A percentile compares a stretch with the other conserved stretches of the same genome.
Conservation (phyloP, 2,797 vertebrate species). For the Thripadectes ignobilis region DNA sequence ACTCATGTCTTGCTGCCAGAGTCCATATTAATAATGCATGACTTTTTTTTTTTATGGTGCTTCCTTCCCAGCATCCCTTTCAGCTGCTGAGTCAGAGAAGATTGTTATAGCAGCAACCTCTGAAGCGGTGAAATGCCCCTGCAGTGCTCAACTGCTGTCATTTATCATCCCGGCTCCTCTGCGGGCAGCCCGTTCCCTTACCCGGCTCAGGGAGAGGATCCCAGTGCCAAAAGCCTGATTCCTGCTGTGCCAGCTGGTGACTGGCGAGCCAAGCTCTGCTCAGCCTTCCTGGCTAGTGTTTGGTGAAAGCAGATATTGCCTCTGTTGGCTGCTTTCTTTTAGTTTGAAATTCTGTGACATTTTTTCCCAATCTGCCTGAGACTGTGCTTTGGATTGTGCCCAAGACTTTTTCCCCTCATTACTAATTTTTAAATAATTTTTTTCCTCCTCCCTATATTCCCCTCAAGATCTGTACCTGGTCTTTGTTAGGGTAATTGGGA, state of each 20-base stretch:
- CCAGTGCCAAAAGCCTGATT: not conserved
- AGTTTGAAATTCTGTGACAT: not conserved
- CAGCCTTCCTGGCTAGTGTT: not conserved
- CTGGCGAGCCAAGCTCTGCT: not conserved
- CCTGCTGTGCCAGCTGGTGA: not conserved
- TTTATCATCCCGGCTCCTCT: not conserved
- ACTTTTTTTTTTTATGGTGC: conserved; percentile 52
- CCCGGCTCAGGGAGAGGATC: not conserved
- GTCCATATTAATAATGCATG: conserved; percentile 73
- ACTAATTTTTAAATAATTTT: not conserved
- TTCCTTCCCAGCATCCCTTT: conserved; percentile 52
- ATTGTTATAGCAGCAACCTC: conserved; percentile 49
- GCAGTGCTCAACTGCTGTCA: conserved; percentile 37
- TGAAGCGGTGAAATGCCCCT: conserved; percentile 41
- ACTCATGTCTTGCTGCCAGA: conserved; percentile 58
- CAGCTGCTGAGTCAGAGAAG: conserved; percentile 77
- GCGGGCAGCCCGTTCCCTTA: not conserved
- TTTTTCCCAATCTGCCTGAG: not conserved
- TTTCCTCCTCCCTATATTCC: not conserved
- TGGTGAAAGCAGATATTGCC: not conserved
- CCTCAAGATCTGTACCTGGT: not conserved
- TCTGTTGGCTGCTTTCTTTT: not conserved
- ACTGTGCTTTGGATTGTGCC: not conserved
- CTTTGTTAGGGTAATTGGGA: conserved; percentile 11
- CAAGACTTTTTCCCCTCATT: not conserved